A percentile compares a stretch with the other conserved stretches of the same genome.
phyloP scores from a whole-genome alignment of 2,888 invertebrate species.

The Eurytoma californica region DNA sequence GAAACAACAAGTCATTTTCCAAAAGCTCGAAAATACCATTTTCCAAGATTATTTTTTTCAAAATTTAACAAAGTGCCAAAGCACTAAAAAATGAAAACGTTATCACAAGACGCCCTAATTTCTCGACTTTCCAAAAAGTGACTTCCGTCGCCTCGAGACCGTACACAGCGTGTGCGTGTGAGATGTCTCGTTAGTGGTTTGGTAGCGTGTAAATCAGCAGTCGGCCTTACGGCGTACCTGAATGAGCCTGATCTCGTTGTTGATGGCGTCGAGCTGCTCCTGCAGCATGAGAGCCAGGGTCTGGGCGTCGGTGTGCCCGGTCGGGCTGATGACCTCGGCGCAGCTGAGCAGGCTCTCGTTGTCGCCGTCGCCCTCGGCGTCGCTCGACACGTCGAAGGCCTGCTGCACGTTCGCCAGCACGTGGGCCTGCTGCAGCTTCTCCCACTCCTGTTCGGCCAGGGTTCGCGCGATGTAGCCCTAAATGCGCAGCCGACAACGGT shows the following conservation, averaged over 20 bases:
- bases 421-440: slow-evolving; percentile 94
- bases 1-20: too few relatives aligned
- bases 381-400: slow-evolving; percentile 92
- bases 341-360: slow-evolving; percentile 85
- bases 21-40: too few relatives aligned
- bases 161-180: slow-evolving; percentile 13
- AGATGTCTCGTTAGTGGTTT: slow-evolving; percentile 1
- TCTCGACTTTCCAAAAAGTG: too few relatives aligned
- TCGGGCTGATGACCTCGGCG: slow-evolving; percentile 84
- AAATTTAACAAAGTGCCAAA: not conserved
- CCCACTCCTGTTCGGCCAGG: slow-evolving; percentile 87
- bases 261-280: slow-evolving; percentile 99
- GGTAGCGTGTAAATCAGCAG: not conserved
- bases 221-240: slow-evolving; percentile 71
- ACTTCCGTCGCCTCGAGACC: not conserved
- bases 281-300: slow-evolving; percentile 98
- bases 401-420: slow-evolving; percentile 94
- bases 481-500: not conserved
- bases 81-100: too few relatives aligned
- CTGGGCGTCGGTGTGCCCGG: slow-evolving; percentile 91
- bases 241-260: slow-evolving; percentile 93
- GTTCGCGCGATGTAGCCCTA: slow-evolving; percentile 73
- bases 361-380: slow-evolving; percentile 87
- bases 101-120: too few relatives aligned
- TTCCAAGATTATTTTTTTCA: too few relatives aligned